These are phyloP conservation scores for Propithecus perrieri DNA, from an alignment of 2,797 vertebrate genomes.

Conservation along the genomic window DNA sequence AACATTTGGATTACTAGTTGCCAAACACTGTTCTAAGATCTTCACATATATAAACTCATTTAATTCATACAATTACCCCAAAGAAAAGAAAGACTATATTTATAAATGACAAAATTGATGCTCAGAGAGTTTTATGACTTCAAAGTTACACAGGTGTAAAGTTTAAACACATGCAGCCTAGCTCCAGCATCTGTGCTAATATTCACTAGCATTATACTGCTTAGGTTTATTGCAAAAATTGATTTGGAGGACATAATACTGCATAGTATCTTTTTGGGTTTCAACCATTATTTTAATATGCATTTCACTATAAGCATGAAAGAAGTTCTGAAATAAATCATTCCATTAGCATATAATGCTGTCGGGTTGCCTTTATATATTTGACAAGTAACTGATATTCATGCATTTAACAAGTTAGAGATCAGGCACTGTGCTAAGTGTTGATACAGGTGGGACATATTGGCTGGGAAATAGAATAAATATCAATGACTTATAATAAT, in stretches of 20 bases:
- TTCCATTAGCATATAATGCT: background rate
- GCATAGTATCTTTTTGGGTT: background rate
- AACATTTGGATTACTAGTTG: background rate
- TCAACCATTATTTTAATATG: background rate
- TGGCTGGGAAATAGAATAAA: background rate
- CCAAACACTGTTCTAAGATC: background rate
- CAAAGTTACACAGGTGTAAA: no score
- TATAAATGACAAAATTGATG: background rate
- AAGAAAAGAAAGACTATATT: background rate
- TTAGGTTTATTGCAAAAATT: background rate
- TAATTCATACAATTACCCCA: background rate
- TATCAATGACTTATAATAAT: background rate
- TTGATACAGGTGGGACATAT: background rate
- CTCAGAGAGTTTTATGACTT: background rate
- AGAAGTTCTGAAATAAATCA: background rate
- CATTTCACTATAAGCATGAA: background rate
- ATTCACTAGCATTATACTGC: background rate
- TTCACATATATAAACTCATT: background rate
- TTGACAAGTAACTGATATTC: background rate
- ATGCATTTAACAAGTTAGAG: background rate
- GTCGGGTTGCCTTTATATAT: background rate
- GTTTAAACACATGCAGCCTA: background rate
- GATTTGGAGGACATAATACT: background rate
- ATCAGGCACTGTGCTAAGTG: background rate
- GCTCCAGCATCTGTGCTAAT: background rate